Percentiles rank a stretch among this genome's conserved stretches.
Conservation (phyloP, 37 sponge, comb jelly and placozoan genomes). For the Oopsacas minuta region DNA sequence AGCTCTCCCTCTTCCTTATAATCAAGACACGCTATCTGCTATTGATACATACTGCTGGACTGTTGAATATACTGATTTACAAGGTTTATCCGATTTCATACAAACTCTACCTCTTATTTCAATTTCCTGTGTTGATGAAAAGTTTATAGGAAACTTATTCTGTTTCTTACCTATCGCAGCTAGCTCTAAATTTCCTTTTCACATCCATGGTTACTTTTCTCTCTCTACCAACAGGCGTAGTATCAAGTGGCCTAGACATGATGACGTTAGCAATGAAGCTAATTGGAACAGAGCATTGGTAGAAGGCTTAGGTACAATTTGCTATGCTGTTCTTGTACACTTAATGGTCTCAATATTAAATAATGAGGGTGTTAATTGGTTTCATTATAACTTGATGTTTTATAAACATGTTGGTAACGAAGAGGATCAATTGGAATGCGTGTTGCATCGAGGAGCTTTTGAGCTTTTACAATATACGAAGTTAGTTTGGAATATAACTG, state of each 20-base stretch:
- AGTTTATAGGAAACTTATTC: constrained; percentile 38
- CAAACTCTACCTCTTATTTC: not conserved
- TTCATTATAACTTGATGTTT: not conserved
- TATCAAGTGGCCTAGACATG: constrained; percentile 64
- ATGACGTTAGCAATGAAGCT: constrained; percentile 46
- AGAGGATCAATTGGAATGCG: not conserved
- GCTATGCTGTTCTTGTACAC: constrained; percentile 30
- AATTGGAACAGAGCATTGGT: constrained; percentile 47
- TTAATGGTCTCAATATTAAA: not conserved
- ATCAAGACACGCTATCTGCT: not conserved
- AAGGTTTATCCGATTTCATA: not conserved
- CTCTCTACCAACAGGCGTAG: constrained; percentile 44
- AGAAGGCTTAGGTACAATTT: constrained; percentile 21
- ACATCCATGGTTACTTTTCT: constrained; percentile 67
- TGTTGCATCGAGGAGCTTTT: not conserved
- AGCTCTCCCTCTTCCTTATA: not conserved
- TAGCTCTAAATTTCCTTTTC: constrained; percentile 30
- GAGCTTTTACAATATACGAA: not conserved
- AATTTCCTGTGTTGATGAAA: not conserved
- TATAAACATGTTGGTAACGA: not conserved
- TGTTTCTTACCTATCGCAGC: constrained; percentile 72
- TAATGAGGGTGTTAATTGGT: not conserved
- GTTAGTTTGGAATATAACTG: not conserved
- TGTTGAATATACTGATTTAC: not conserved
- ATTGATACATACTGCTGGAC: not conserved